Evolutionary conservation across 2,113 vertebrate species (phyloP).

Genomic region (Caranx ignobilis): DNA sequence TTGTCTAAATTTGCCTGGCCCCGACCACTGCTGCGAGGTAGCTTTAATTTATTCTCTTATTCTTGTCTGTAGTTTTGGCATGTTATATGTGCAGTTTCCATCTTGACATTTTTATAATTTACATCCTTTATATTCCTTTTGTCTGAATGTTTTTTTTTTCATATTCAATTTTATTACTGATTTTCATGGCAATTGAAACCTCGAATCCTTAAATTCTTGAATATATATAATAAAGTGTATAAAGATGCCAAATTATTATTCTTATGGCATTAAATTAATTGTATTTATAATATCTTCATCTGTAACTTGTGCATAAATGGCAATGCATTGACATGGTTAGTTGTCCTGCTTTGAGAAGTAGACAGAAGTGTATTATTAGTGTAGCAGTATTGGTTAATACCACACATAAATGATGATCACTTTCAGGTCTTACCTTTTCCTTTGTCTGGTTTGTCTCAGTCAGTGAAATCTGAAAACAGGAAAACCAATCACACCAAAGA

Average conservation of each 20-base stretch:
- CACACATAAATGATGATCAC: neutral
- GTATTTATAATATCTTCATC: neutral
- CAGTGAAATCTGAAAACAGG: conserved; percentile 37
- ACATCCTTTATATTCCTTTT: neutral
- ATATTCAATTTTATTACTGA: no score
- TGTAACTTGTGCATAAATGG: neutral
- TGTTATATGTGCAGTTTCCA: no score
- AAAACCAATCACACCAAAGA: conserved; percentile 19
- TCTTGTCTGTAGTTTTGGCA: no score
- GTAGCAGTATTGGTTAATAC: neutral
- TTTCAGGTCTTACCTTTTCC: conserved; percentile 52
- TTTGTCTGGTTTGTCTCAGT: conserved; percentile 13
- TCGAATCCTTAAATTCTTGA: neutral
- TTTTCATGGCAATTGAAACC: neutral
- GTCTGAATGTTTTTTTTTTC: no score
- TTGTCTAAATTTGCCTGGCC: no score
- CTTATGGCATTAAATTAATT: neutral
- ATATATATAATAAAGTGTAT: no score
- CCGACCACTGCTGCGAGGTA: no score
- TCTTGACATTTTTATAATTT: no score
- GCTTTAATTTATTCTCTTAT: no score
- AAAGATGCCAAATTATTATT: no score
- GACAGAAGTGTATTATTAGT: no score
- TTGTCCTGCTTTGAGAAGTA: neutral
- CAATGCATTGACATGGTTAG: neutral